Evolutionary conservation across 2,797 vertebrate species (phyloP), one percentile per base, ranked within the genome.

Genomic region (Morelia viridis): DNA sequence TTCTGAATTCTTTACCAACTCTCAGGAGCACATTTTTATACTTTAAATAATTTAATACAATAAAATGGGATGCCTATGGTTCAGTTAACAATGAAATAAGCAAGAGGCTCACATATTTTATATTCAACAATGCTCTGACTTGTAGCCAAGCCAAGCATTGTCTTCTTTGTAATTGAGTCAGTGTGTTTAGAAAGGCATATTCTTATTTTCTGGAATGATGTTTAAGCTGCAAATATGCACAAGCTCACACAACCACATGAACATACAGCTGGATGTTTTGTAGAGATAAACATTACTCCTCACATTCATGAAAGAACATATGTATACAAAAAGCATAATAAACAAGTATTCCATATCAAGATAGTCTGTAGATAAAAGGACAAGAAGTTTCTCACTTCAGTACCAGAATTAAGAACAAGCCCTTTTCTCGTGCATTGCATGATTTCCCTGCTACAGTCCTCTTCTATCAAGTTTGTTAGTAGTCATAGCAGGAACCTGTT

Each of bases 21-120:
- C 90, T 92, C 83, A 90, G 86, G n/a, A 92, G 53, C 93, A 97
- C 96, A 96, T 62, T 94, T 94, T 56, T 95, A 96, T 91, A 28
- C 85, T 76, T 94, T 95, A 93, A 93, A 92, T 94, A 94, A 94
- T n/a, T 35, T 56, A 17, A 95, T 95, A 85, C 50, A 93, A 93
- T 93, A 94, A 95, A 96, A 96, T 80, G 62, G 26, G 93, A 58
- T 57, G 88, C 57, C 90, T 84, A 68, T 85, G 95, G 84, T 94
- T 94, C 65, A 93, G 64, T 35, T 56, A 15, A 85, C 31, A 90
- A 65, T 35, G 84, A 84, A 94, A 57, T 90, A n/a, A 94, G 19
- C 87, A 90, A 90, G 0, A 92, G 62, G 94, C 65, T 71, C 95
- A 65, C 68, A 26, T 84, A 83, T 92, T 91, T 65, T 94, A 24